These are phyloP conservation scores for Willisornis vidua DNA, from an alignment of 2,113 vertebrate species.

Conservation along the genomic window DNA sequence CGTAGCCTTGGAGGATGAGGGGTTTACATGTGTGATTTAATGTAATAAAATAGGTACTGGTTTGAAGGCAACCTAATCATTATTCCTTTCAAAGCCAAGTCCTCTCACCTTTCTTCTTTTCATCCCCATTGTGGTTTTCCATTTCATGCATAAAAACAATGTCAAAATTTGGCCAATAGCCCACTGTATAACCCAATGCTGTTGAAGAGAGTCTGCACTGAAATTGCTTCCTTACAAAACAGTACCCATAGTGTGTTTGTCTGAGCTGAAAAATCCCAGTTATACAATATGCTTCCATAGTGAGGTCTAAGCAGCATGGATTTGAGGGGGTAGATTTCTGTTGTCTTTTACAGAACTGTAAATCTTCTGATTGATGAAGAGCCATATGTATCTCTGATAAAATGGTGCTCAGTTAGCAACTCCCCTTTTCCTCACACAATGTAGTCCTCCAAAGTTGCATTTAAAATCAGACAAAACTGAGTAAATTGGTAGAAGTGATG, in stretches of 20 bases:
- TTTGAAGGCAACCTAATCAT: not conserved
- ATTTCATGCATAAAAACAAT: not conserved
- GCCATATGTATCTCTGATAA: not conserved
- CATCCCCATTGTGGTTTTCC: not conserved
- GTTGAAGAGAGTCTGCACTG: not conserved
- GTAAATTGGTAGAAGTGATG: not conserved
- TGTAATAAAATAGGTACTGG: not conserved
- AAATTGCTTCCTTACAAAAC: not conserved
- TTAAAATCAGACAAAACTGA: not conserved
- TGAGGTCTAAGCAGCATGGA: not conserved
- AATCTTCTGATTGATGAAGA: not conserved
- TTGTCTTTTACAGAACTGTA: not conserved
- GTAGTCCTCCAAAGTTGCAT: not conserved
- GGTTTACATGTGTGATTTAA: not conserved
- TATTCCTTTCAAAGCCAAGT: not conserved
- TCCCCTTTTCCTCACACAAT: accelerated
- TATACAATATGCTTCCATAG: not conserved
- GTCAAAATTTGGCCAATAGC: not conserved
- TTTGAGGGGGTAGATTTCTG: not conserved
- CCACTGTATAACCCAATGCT: accelerated
- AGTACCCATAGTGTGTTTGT: not conserved
- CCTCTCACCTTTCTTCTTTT: not conserved
- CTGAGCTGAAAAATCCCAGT: not conserved
- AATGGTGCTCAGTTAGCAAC: not conserved
- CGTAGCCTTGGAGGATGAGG: not conserved